Percentiles rank a stretch among this genome's conserved stretches.
Conservation (phyloP, 2,888 invertebrate genomes). For the Dioctria linearis region DNA sequence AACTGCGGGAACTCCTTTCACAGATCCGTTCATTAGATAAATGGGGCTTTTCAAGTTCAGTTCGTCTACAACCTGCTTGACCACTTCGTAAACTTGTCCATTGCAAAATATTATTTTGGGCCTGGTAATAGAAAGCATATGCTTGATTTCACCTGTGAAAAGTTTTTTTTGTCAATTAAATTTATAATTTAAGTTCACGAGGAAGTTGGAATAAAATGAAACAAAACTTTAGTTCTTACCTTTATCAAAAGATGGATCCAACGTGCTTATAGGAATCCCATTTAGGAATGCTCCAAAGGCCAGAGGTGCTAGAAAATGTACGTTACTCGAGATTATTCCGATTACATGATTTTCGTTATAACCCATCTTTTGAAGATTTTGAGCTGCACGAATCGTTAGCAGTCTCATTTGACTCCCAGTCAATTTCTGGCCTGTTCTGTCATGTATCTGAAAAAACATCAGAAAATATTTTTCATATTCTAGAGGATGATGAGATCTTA, state of each 20-base stretch:
- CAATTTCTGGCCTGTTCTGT: constrained; percentile 65
- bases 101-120: constrained; percentile 69
- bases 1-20: constrained; percentile 62
- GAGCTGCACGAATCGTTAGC: constrained; percentile 61
- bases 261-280: constrained; percentile 67
- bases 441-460: constrained; percentile 64
- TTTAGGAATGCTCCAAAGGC: constrained; percentile 66
- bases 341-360: constrained; percentile 67
- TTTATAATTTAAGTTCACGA: no score
- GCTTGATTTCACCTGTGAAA: constrained; percentile 64
- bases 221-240: constrained; percentile 54
- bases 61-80: constrained; percentile 61
- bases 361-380: constrained; percentile 54
- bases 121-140: constrained; percentile 65
- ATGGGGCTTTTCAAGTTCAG: constrained; percentile 62
- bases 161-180: no score
- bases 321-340: constrained; percentile 66
- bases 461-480: not conserved
- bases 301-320: constrained; percentile 66
- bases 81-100: constrained; percentile 62
- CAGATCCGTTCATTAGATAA: constrained; percentile 63
- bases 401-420: constrained; percentile 66
- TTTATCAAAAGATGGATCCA: constrained; percentile 66
- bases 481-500: no score
- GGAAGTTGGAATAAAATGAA: no score